These are phyloP conservation scores for Neostethus bicornis DNA, from an alignment of 2,797 vertebrate genomes.

Conservation along the genomic window DNA sequence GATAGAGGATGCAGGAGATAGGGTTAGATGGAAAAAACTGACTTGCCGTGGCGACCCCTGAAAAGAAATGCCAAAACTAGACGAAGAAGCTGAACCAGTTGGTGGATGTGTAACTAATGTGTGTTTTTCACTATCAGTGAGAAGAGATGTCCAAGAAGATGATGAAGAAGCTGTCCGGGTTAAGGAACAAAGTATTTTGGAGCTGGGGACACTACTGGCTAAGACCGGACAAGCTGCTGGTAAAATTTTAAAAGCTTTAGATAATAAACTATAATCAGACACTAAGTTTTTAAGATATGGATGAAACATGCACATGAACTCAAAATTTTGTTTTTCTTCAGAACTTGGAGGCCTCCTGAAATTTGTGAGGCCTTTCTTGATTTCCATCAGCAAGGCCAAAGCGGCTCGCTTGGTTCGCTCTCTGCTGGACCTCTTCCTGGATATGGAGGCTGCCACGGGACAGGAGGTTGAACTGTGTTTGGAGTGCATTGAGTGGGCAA, in stretches of 20 bases:
- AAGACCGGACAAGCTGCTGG: conserved; percentile 98
- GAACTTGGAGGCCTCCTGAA: conserved; percentile 97
- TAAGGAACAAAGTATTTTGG: conserved; percentile 98
- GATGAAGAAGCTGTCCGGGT: conserved; percentile 97
- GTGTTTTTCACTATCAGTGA: conserved; percentile 79
- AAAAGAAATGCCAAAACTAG: too few species aligned
- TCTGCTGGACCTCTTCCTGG: conserved; percentile 95
- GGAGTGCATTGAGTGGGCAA: conserved; percentile 99
- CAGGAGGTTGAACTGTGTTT: conserved; percentile 98
- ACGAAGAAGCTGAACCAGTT: too few species aligned
- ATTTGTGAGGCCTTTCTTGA: conserved; percentile 96
- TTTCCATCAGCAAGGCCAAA: conserved; percentile 99
- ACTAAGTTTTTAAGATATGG: too few species aligned
- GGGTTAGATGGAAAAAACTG: too few species aligned
- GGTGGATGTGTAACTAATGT: too few species aligned
- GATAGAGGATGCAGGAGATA: too few species aligned
- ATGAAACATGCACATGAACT: not conserved
- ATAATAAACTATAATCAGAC: too few species aligned
- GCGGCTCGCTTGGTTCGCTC: conserved; percentile 95
- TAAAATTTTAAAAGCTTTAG: conserved; percentile 64
- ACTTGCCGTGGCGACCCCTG: too few species aligned
- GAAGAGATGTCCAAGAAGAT: conserved; percentile 95
- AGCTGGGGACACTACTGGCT: conserved; percentile 92
- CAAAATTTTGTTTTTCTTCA: conserved; percentile 53
- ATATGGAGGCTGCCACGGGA: conserved; percentile 98